phyloP scores from a whole-genome alignment of 2,797 vertebrate genomes.

The Pempheris klunzingeri region DNA sequence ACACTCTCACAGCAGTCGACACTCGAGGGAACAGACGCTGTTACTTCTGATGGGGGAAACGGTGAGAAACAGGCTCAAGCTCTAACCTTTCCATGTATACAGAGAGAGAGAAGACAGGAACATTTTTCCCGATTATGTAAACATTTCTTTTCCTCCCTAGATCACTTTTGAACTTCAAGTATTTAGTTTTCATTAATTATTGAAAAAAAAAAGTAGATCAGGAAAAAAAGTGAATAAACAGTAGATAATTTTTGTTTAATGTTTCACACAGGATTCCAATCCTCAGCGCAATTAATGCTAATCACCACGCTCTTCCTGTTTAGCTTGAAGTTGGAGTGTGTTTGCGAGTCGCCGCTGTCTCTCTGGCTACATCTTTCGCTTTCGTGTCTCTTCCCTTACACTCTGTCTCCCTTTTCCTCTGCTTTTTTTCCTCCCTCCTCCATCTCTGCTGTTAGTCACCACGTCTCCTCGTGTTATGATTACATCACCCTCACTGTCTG shows the following conservation, averaged over 20 bases:
- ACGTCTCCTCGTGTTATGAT: conserved; percentile 87
- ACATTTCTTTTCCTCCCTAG: conserved; percentile 92
- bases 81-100: conserved; percentile 90
- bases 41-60: conserved; percentile 91
- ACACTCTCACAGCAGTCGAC: conserved; percentile 88
- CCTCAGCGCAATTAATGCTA: conserved; percentile 93
- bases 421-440: conserved; percentile 46
- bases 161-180: conserved; percentile 90
- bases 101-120: conserved; percentile 79
- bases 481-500: conserved; percentile 85
- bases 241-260: conserved; percentile 94
- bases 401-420: conserved; percentile 46
- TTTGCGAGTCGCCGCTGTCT: conserved; percentile 78
- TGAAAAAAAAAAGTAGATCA: conserved; percentile 73
- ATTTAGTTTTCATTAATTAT: conserved; percentile 99
- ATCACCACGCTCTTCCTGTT: conserved; percentile 93
- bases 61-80: conserved; percentile 87
- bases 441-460: conserved; percentile 79
- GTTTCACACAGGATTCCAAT: conserved; percentile 91
- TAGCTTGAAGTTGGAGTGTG: conserved; percentile 86
- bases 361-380: conserved; percentile 30
- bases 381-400: neutral
- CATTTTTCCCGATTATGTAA: conserved; percentile 91
- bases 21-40: conserved; percentile 91
- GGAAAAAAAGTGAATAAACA: conserved; percentile 88